A percentile compares a stretch with the other conserved stretches of the same genome.
Evolutionary conservation across 2,888 invertebrate genomes (phyloP).

Genomic region (Heliconius aoede): DNA sequence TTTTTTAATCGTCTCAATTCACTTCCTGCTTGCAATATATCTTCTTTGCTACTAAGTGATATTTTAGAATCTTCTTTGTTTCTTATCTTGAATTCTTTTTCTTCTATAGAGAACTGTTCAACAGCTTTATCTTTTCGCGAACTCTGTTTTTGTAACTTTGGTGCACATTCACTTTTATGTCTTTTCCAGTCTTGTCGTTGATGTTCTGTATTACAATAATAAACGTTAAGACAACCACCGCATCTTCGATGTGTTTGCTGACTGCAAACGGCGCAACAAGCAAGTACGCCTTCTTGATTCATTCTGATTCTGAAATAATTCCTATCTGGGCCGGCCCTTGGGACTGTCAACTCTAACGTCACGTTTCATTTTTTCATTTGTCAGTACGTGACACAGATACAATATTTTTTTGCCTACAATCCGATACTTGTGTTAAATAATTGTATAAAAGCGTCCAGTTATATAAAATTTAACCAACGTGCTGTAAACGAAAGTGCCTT

Average conservation of each 20-base stretch:
- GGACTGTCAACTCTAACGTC: conserved; percentile 46
- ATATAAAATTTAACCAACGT: too few relatives aligned
- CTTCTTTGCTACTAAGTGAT: conserved; percentile 51
- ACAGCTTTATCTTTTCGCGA: conserved; percentile 62
- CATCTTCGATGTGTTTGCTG: conserved; percentile 87
- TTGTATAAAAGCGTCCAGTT: too few relatives aligned
- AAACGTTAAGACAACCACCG: conserved; percentile 88
- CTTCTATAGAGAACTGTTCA: conserved; percentile 56
- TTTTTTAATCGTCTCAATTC: conserved; percentile 62
- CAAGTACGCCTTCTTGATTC: conserved; percentile 75
- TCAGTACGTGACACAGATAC: conserved; percentile 21
- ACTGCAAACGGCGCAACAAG: conserved; percentile 86
- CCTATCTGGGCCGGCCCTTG: conserved; percentile 63
- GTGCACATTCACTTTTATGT: conserved; percentile 86
- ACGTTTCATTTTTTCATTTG: conserved; percentile 26
- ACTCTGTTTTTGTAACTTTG: conserved; percentile 70
- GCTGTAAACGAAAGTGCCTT: too few relatives aligned
- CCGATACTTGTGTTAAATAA: conserved; percentile 32
- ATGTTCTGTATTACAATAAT: conserved; percentile 92
- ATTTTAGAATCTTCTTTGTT: conserved; percentile 53
- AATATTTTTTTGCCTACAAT: not conserved
- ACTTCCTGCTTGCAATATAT: conserved; percentile 54
- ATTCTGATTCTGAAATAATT: conserved; percentile 79
- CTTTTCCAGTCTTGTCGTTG: conserved; percentile 91
- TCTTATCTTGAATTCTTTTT: conserved; percentile 59